phyloP scores from a whole-genome alignment of 2,113 vertebrate species.

The Scortum barcoo region DNA sequence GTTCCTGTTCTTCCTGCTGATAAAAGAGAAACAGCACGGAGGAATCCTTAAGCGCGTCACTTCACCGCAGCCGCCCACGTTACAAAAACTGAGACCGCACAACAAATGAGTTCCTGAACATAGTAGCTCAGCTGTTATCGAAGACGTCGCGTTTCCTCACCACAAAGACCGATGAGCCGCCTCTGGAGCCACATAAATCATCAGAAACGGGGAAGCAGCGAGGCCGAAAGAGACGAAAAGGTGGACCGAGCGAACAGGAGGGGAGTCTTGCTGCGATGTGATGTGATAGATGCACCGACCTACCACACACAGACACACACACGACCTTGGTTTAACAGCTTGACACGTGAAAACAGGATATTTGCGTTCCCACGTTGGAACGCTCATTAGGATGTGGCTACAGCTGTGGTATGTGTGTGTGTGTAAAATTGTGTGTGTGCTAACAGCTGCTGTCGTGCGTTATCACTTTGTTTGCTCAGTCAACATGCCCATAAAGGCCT shows the following conservation, averaged over 20 bases:
- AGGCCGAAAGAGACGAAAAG: neutral
- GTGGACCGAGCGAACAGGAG: neutral
- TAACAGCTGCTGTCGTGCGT: slow-evolving; percentile 45
- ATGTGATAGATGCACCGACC: neutral
- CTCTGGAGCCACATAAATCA: neutral
- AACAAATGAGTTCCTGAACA: neutral
- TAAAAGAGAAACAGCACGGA: neutral
- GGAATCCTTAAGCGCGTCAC: neutral
- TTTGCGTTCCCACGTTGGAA: slow-evolving; percentile 71
- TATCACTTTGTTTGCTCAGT: slow-evolving; percentile 69
- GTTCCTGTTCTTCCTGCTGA: neutral
- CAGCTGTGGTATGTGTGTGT: slow-evolving; percentile 60
- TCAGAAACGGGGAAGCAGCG: neutral
- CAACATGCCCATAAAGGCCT: slow-evolving; percentile 58
- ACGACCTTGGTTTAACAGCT: slow-evolving; percentile 35
- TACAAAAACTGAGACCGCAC: neutral
- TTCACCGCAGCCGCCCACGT: neutral
- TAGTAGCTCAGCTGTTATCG: neutral
- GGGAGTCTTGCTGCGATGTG: neutral
- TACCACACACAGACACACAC: slow-evolving; percentile 41
- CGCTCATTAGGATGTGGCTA: slow-evolving; percentile 66
- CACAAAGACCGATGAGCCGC: neutral
- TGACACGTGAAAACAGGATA: slow-evolving; percentile 61
- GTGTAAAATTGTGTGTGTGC: neutral
- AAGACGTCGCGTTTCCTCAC: neutral